These are phyloP conservation scores for Malurus melanocephalus DNA, from an alignment of 2,113 vertebrate genomes.

Conservation along the genomic window DNA sequence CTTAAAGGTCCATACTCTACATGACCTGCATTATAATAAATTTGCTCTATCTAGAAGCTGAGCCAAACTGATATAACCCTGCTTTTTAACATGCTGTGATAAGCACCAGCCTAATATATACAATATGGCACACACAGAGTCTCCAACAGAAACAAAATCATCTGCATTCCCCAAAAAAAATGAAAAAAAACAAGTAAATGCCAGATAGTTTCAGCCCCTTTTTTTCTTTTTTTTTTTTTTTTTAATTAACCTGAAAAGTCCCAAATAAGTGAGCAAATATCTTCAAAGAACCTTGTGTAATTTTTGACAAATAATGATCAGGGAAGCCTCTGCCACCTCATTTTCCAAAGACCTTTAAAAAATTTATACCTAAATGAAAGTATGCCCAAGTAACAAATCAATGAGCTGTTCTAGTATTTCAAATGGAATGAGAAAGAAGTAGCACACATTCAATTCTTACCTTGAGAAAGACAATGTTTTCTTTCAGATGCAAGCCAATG, in stretches of 20 bases:
- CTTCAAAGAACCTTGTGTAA: background rate
- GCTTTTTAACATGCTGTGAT: background rate
- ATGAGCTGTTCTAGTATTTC: background rate
- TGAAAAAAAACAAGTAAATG: background rate
- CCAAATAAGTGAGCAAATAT: background rate
- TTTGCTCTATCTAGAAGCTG: background rate
- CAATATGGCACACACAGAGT: background rate
- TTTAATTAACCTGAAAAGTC: background rate
- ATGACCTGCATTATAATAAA: conserved; percentile 33
- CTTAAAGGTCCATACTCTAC: conserved; percentile 23
- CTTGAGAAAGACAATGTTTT: background rate
- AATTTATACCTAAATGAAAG: background rate
- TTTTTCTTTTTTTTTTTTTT: background rate
- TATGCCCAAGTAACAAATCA: background rate
- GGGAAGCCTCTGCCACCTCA: background rate
- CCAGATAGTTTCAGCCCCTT: background rate
- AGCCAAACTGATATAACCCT: background rate
- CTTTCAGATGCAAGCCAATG: background rate
- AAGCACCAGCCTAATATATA: background rate
- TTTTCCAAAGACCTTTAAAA: background rate
- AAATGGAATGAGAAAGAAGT: background rate
- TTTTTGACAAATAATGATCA: background rate
- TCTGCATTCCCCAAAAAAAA: background rate
- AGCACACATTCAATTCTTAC: background rate
- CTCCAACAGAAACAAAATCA: background rate